These are phyloP conservation scores for Harlomillsia oculata DNA, from an alignment of 1,140 invertebrate genomes.

Conservation along the genomic window DNA sequence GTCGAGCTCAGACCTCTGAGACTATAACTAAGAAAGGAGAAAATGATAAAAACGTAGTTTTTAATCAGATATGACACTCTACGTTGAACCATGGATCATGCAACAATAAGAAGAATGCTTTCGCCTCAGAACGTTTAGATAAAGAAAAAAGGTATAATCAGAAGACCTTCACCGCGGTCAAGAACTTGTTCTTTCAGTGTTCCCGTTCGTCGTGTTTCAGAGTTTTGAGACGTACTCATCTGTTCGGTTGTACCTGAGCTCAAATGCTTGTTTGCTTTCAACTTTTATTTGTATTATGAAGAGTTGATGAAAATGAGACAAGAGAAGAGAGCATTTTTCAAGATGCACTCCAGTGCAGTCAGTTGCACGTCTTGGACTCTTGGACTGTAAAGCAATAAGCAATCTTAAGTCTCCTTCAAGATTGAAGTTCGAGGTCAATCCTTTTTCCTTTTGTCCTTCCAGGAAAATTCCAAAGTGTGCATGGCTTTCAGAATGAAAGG, in stretches of 20 bases:
- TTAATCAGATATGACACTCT: not conserved
- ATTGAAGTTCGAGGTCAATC: no score
- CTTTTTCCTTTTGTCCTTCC: no score
- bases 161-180: constrained; percentile 26
- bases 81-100: not conserved
- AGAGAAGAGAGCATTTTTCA: not conserved
- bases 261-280: no score
- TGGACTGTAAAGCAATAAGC: no score
- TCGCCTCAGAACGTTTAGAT: not conserved
- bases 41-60: not conserved
- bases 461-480: no score
- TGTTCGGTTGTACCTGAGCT: no score
- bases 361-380: not conserved
- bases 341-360: not conserved
- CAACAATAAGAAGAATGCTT: not conserved
- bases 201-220: not conserved
- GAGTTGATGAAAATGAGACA: not conserved
- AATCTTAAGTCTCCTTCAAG: no score
- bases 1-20: not conserved
- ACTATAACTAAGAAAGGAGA: not conserved
- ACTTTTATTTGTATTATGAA: no score
- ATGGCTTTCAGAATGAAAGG: not conserved
- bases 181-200: constrained; percentile 13
- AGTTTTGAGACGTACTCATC: not conserved
- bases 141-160: not conserved